A percentile compares a stretch with the other conserved stretches of the same genome.
Evolutionary conservation across 2,797 vertebrate genomes (phyloP).

Genomic region (Acestrorhynchus altus): DNA sequence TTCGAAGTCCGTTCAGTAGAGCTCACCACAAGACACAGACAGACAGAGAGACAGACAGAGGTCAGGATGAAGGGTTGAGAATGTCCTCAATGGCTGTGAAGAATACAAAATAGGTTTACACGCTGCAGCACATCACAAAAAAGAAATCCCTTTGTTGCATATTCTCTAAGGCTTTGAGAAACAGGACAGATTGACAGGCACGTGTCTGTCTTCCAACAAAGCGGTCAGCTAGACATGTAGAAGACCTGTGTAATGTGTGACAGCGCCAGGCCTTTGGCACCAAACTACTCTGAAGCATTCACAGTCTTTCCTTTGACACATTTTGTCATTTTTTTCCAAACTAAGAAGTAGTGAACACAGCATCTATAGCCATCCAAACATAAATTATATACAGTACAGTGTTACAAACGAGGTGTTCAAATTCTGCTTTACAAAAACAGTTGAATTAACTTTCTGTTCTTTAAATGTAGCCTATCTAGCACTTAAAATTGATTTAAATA

Average conservation of each 20-base stretch:
- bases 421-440: too few relatives aligned
- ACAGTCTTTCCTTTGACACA: too few relatives aligned
- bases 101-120: constrained; percentile 8
- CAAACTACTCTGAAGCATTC: neutral
- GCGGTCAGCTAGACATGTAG: neutral
- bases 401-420: neutral
- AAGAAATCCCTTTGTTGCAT: neutral
- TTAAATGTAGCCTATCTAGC: too few relatives aligned
- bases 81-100: neutral
- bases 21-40: neutral
- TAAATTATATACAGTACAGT: too few relatives aligned
- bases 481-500: too few relatives aligned
- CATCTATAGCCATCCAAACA: too few relatives aligned
- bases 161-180: neutral
- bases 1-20: neutral
- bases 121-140: neutral
- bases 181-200: neutral
- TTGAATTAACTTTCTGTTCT: too few relatives aligned
- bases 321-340: too few relatives aligned
- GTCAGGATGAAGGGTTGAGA: neutral
- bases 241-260: neutral
- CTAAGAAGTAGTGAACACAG: too few relatives aligned
- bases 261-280: neutral
- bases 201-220: neutral
- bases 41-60: constrained; percentile 6